A percentile compares a stretch with the other conserved stretches of the same genome.
These are phyloP conservation scores for Drosophila takahashii DNA, from an alignment of 1,140 invertebrate genomes.

Conservation along the genomic window DNA sequence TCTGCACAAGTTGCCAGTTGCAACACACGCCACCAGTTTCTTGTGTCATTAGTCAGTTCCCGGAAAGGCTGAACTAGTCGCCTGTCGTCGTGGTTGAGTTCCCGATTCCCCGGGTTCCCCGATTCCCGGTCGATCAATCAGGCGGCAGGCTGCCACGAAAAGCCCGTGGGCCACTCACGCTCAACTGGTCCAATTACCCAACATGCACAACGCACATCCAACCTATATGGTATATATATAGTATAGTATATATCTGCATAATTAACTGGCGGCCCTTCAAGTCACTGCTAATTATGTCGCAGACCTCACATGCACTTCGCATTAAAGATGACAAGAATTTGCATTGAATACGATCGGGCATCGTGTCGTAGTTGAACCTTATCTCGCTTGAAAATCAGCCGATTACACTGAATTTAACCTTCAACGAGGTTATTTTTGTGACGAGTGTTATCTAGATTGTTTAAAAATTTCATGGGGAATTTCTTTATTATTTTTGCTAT, in stretches of 20 bases:
- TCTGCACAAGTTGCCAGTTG: conserved; percentile 32
- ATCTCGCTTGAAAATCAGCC: conserved; percentile 15
- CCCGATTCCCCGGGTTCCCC: conserved; percentile 4
- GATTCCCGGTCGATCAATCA: conserved; percentile 65
- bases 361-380: conserved; percentile 38
- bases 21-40: conserved; percentile 47
- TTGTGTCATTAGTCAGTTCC: conserved; percentile 79
- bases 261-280: conserved; percentile 64
- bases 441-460: no score
- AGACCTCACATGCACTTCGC: conserved; percentile 63
- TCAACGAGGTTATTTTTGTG: conserved; percentile 1
- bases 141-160: conserved; percentile 35
- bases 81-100: conserved; percentile 44
- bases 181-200: conserved; percentile 68
- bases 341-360: conserved; percentile 64
- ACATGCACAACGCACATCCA: conserved; percentile 16
- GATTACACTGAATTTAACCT: conserved; percentile 19
- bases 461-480: no score
- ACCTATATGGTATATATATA: conserved; percentile 8
- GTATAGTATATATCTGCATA: conserved; percentile 38
- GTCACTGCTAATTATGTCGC: conserved; percentile 73
- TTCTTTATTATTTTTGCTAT: no score
- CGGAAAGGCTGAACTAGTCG: conserved; percentile 66
- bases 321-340: conserved; percentile 62
- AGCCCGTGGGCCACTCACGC: conserved; percentile 71